phyloP scores from a whole-genome alignment of 1,140 invertebrate species.

The Vanessa tameamea region DNA sequence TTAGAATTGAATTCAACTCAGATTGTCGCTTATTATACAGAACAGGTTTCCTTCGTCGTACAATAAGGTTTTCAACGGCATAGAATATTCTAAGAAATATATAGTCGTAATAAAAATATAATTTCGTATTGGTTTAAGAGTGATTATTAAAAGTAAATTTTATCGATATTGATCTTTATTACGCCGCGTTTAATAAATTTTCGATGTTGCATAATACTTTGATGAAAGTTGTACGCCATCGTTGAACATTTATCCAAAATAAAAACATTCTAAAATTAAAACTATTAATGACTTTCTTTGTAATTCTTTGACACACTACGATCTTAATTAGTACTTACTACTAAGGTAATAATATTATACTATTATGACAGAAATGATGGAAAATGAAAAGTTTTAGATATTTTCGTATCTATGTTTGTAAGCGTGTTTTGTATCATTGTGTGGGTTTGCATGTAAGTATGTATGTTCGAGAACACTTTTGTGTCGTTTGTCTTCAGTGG shows the following conservation, averaged over 20 bases:
- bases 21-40: conserved; percentile 25
- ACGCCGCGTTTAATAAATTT: conserved; percentile 27
- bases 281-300: background rate
- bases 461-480: too few relatives aligned
- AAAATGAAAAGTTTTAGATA: too few relatives aligned
- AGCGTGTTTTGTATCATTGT: too few relatives aligned
- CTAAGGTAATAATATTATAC: too few relatives aligned
- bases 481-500: too few relatives aligned
- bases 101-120: too few relatives aligned
- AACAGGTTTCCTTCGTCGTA: conserved; percentile 2
- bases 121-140: too few relatives aligned
- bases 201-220: background rate
- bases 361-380: too few relatives aligned
- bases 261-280: background rate
- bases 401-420: too few relatives aligned
- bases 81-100: background rate
- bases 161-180: conserved; percentile 25
- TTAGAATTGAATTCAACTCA: conserved; percentile 32
- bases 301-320: background rate
- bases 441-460: too few relatives aligned
- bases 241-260: background rate
- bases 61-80: background rate
- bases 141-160: background rate
- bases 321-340: too few relatives aligned
- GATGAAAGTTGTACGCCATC: background rate